These are phyloP conservation scores for Loriculus beryllinus DNA, from an alignment of 2,797 vertebrate genomes.

Conservation along the genomic window DNA sequence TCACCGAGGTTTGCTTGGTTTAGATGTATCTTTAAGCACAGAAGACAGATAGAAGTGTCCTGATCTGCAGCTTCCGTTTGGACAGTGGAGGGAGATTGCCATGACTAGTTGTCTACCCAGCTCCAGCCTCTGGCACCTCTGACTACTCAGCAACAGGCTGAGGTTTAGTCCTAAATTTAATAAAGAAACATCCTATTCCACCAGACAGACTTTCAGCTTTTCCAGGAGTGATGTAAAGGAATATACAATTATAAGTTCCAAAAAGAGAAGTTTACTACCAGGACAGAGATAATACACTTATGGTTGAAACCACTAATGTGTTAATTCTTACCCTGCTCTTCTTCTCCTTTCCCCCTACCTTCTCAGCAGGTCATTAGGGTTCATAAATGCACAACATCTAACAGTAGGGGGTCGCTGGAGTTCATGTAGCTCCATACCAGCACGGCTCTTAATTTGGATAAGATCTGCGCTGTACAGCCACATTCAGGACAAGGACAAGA, in stretches of 20 bases:
- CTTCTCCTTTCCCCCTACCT: background rate
- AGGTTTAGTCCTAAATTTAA: background rate
- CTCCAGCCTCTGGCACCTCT: background rate
- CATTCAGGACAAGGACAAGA: background rate
- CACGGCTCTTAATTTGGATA: fast-evolving
- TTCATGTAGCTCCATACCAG: background rate
- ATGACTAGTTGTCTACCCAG: background rate
- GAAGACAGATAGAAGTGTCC: background rate
- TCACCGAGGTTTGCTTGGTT: background rate
- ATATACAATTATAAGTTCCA: background rate
- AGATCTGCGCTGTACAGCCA: too few relatives aligned
- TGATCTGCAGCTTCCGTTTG: background rate
- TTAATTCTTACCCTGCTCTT: background rate
- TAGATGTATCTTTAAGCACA: background rate
- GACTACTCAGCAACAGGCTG: background rate
- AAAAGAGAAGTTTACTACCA: background rate
- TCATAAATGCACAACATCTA: background rate
- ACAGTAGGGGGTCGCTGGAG: fast-evolving
- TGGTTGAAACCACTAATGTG: background rate
- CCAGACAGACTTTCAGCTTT: background rate
- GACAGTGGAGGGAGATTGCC: background rate
- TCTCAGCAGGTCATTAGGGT: background rate
- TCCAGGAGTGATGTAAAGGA: background rate
- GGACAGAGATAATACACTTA: background rate
- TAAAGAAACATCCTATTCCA: background rate